Evolutionary conservation across 2,113 vertebrate genomes (phyloP), one percentile per base, ranked within the genome.

Genomic region (Melanotaenia duboulayi): DNA sequence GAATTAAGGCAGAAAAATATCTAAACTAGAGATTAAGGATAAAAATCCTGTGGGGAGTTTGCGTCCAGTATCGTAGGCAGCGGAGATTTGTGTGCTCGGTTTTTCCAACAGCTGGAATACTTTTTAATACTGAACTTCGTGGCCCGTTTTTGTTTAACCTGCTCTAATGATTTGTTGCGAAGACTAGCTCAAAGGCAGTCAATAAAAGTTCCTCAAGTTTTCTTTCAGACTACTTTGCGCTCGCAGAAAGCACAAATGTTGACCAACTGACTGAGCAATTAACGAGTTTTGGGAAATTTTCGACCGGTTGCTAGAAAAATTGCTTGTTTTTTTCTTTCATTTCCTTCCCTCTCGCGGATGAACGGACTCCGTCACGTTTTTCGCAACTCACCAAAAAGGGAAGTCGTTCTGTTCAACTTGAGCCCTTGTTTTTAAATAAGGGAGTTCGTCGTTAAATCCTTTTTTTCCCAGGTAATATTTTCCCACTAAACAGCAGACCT

Each of bases 401-500:
- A 93, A 93, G 91, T 92, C 77, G 44, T 9, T 42, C 64, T 25
- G 11, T 60, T 78, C 70, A 71, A 80, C 76, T 74, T 50, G 3
- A 74, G 50, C 54, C 66, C 81, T 68, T 60, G 68, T 52, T 78
- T 65, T 70, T 40, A 24, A 52, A 51, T 49, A 20, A 51, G 25
- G 24, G 51, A 56, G 75, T 44, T 54, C 19, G 55, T 22, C 56
- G 7, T 52, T 13, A 54, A 44, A 58, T 49, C 19, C 50, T 61
- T 70, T 76, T 76, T 81, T 42, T 44, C 69, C 13, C 56, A 55
- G 78, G 82, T 84, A 70, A 78, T 79, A 71, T 76, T 83, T 68
- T 24, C 63, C 79, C 74, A 80, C 78, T 69, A 74, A 91, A 46
- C 89, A 83, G 91, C 90, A 91, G 91, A 81, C 92, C 92, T 94